Evolutionary conservation across 2,113 vertebrate species (phyloP).

Genomic region (Dipodomys ordii): DNA sequence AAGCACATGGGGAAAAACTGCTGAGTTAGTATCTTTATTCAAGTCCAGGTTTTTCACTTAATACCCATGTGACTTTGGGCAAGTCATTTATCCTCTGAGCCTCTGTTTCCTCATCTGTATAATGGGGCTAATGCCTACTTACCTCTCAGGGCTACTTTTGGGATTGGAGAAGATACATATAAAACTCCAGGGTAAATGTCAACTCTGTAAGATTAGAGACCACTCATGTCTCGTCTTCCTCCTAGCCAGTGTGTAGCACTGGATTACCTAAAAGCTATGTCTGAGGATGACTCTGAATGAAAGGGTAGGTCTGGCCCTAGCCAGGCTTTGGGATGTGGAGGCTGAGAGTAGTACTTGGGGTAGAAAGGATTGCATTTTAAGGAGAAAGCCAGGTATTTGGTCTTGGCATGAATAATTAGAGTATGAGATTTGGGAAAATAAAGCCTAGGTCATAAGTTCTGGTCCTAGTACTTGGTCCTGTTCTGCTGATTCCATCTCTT

Average conservation of each 20-base stretch:
- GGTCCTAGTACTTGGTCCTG: not conserved
- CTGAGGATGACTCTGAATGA: constrained; percentile 16
- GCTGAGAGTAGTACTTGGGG: not conserved
- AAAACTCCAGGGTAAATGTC: constrained; percentile 31
- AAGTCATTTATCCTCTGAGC: constrained; percentile 59
- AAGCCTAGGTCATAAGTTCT: constrained; percentile 43
- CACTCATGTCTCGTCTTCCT: constrained; percentile 26
- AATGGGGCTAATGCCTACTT: constrained; percentile 35
- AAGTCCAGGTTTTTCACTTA: constrained; percentile 50
- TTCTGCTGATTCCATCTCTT: constrained; percentile 40
- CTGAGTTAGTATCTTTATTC: constrained; percentile 58
- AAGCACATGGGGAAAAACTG: not conserved
- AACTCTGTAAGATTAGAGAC: constrained; percentile 23
- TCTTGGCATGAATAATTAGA: constrained; percentile 33
- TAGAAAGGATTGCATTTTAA: not conserved
- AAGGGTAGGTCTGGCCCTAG: not conserved
- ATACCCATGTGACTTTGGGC: constrained; percentile 17
- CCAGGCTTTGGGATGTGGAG: constrained; percentile 25
- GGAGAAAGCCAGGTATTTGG: not conserved
- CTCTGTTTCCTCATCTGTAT: constrained; percentile 55
- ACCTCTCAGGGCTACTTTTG: constrained; percentile 57
- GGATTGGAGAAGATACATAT: constrained; percentile 12
- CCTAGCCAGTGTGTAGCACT: constrained; percentile 6
- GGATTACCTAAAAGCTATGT: constrained; percentile 7
- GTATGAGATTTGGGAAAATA: constrained; percentile 31